phyloP scores from a whole-genome alignment of 2,113 vertebrate species.

The Sarotherodon lohbergeri region DNA sequence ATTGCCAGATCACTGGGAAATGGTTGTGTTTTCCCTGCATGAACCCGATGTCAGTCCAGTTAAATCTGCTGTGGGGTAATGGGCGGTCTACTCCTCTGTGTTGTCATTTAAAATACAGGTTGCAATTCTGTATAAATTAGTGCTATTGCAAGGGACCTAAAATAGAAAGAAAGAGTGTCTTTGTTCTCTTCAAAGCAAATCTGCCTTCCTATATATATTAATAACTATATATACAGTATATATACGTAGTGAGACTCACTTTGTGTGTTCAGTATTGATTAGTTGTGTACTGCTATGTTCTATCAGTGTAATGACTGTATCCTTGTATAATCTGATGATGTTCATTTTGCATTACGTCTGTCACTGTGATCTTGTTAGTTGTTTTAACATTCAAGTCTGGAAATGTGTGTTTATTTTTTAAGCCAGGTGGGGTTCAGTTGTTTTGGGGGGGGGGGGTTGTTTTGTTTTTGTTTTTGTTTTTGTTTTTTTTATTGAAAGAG shows the following conservation, averaged over 20 bases:
- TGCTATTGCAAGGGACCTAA: conserved; percentile 5
- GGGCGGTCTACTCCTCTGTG: neutral
- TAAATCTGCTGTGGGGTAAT: conserved; percentile 2
- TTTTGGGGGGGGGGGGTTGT: fast-evolving
- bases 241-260: conserved; percentile 49
- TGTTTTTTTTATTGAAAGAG: neutral
- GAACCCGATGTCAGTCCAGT: neutral
- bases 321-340: conserved; percentile 56
- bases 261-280: conserved; percentile 58
- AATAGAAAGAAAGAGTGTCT: conserved; percentile 12
- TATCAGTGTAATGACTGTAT: conserved; percentile 54
- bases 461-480: neutral
- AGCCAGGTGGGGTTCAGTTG: conserved; percentile 11
- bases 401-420: conserved; percentile 57
- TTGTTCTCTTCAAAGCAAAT: conserved; percentile 45
- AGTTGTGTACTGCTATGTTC: conserved; percentile 57
- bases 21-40: neutral
- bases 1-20: neutral
- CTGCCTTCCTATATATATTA: conserved; percentile 48
- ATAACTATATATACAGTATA: conserved; percentile 38
- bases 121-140: conserved; percentile 15
- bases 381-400: conserved; percentile 59
- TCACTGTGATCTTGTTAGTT: conserved; percentile 53
- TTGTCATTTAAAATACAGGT: conserved; percentile 13
- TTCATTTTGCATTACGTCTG: conserved; percentile 56